A percentile compares a stretch with the other conserved stretches of the same genome.
phyloP scores from a whole-genome alignment of 2,797 vertebrate species.

The Lagodon rhomboides region DNA sequence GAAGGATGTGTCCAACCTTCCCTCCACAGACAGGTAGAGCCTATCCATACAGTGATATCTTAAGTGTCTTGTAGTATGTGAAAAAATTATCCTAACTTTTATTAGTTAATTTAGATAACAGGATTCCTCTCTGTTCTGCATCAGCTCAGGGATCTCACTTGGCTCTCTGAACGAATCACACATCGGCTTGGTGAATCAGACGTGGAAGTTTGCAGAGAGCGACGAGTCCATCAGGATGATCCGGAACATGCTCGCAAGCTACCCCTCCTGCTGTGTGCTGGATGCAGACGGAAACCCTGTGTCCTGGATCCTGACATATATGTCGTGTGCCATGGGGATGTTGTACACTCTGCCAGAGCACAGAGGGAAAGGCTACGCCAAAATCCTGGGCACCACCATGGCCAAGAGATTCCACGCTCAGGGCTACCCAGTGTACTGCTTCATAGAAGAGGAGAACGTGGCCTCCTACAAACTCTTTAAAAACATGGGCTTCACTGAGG shows the following conservation, averaged over 20 bases:
- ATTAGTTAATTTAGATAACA: background rate
- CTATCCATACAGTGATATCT: accelerated
- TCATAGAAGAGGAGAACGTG: slow-evolving; percentile 74
- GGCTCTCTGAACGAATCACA: slow-evolving; percentile 71
- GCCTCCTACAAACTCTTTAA: slow-evolving; percentile 76
- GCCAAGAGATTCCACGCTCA: slow-evolving; percentile 66
- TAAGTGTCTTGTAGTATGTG: background rate
- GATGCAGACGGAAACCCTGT: slow-evolving; percentile 65
- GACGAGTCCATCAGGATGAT: slow-evolving; percentile 48
- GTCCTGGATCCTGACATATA: slow-evolving; percentile 77
- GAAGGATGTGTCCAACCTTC: slow-evolving; percentile 55
- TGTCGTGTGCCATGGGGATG: slow-evolving; percentile 62
- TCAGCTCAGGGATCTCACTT: slow-evolving; percentile 59
- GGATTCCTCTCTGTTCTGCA: slow-evolving; percentile 16
- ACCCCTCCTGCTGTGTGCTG: slow-evolving; percentile 72
- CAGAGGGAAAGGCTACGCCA: slow-evolving; percentile 80
- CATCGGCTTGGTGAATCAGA: slow-evolving; percentile 61
- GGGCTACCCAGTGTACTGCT: slow-evolving; percentile 76
- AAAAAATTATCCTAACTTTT: background rate
- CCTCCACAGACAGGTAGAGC: slow-evolving; percentile 56
- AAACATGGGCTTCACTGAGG: slow-evolving; percentile 77
- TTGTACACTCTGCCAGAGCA: slow-evolving; percentile 79
- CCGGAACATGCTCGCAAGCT: slow-evolving; percentile 63
- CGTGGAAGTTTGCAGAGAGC: slow-evolving; percentile 68
- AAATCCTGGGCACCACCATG: slow-evolving; percentile 69